Evolutionary conservation across 2,113 vertebrate species (phyloP).

Genomic region (Nothocercus nigrocapillus): DNA sequence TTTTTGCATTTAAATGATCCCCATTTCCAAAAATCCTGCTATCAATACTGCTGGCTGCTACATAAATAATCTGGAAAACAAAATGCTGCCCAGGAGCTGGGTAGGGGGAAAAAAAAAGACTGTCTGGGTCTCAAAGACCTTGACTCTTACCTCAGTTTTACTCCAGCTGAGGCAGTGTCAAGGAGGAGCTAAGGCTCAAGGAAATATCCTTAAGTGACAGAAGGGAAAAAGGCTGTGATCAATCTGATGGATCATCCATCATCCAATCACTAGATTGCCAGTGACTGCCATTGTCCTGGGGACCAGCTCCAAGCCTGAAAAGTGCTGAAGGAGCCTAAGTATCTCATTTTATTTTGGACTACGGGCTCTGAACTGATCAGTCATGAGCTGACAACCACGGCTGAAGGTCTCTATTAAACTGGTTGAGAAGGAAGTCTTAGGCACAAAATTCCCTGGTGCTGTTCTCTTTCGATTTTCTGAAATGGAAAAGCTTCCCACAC

Average conservation of each 20-base stretch:
- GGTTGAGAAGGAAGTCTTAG: neutral
- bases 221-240: neutral
- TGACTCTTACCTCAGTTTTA: neutral
- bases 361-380: neutral
- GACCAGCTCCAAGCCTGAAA: neutral
- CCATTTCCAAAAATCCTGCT: conserved; percentile 11
- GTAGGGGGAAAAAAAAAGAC: neutral
- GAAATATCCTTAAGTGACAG: neutral
- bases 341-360: neutral
- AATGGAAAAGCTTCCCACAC: neutral
- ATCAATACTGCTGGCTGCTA: neutral
- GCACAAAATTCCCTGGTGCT: neutral
- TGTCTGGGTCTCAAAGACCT: neutral
- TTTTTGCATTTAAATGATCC: conserved; percentile 40
- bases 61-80: neutral
- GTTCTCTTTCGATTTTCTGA: neutral
- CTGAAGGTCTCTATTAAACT: neutral
- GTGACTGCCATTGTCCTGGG: neutral
- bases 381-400: neutral
- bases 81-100: neutral
- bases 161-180: fast-evolving
- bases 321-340: neutral
- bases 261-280: neutral
- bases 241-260: neutral
- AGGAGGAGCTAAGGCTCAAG: neutral